These are phyloP conservation scores for Oceanodroma leucorhoa DNA, from an alignment of 2,797 vertebrate genomes.

Conservation along the genomic window DNA sequence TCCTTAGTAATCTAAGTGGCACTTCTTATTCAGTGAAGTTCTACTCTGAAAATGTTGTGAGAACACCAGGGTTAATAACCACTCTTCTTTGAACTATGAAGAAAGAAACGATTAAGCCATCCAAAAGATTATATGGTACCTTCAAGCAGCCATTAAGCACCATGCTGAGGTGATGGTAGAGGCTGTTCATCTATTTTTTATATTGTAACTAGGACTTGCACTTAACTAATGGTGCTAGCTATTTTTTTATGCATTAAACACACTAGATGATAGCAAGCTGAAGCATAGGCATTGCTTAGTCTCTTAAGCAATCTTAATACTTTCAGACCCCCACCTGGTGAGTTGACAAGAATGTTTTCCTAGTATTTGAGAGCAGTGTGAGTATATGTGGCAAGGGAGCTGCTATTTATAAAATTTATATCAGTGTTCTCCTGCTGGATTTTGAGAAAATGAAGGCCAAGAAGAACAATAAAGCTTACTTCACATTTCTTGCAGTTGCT, in stretches of 20 bases:
- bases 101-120: conserved; percentile 54
- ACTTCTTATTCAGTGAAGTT: conserved; percentile 56
- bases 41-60: conserved; percentile 42
- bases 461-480: neutral
- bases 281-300: neutral
- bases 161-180: conserved; percentile 33
- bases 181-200: conserved; percentile 50
- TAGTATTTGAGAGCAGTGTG: neutral
- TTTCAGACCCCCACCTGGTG: neutral
- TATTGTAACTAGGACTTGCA: conserved; percentile 20
- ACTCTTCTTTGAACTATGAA: conserved; percentile 53
- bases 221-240: conserved; percentile 52
- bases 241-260: conserved; percentile 30
- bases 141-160: conserved; percentile 46
- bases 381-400: neutral
- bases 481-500: neutral
- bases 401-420: neutral
- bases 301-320: conserved; percentile 5
- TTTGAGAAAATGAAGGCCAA: neutral
- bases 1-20: neutral
- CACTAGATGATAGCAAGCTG: neutral
- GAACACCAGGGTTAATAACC: conserved; percentile 59
- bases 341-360: neutral
- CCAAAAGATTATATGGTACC: conserved; percentile 45
- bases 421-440: neutral